Base-by-base conservation (phyloP, 2,113 vertebrate genomes). In the Martes martes region DNA sequence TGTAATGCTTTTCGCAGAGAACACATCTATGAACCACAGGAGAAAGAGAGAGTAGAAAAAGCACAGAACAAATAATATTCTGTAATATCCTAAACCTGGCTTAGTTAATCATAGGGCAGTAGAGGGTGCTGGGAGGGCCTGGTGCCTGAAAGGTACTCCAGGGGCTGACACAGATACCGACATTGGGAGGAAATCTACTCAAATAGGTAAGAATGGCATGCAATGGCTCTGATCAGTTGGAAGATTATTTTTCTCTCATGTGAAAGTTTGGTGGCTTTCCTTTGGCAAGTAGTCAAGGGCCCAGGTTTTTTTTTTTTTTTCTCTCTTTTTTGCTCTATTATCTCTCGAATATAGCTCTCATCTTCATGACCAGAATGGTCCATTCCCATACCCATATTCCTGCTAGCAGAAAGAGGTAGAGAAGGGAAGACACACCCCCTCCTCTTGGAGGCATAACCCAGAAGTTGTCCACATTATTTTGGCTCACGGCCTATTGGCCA, bases 51-150 rank as follows among this genome's bases (percentile, higher is more conserved):
- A 14, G 2, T 6, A 78, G 33, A 55, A 36, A 39, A 94, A 57
- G 82, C 33, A 42, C 28, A 81, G 95, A 80, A 96, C 83, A 96
- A 84, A 90, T 18, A 13, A 33, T 92, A 50, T 87, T 90, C 76
- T 42, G 74, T 24, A 87, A 74, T 36, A 55, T 81, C 59, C 23
- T 69, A 63, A 88, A 33, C 16, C 50, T 89, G 91, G 59, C 50
- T 57, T 76, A 2, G 45, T 39, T 95, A 67, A 94, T 96, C 85
- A 83, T 13, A 33, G 82, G 8, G 19, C 13, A 42, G 21, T 36
- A 16, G 14, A 15, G 71, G 42, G 14, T 61, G 4, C 65, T 65
- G 71, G 50, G 88, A 63, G 74, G 31, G 8, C 83, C 55, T n/a
- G 42, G 81, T 50, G 26, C 55, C 74, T 55, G 52, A 55, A 55